Percentiles rank a stretch among this genome's conserved stretches.
phyloP scores from a whole-genome alignment of 2,888 invertebrate genomes.

The Mechanitis mazaeus region DNA sequence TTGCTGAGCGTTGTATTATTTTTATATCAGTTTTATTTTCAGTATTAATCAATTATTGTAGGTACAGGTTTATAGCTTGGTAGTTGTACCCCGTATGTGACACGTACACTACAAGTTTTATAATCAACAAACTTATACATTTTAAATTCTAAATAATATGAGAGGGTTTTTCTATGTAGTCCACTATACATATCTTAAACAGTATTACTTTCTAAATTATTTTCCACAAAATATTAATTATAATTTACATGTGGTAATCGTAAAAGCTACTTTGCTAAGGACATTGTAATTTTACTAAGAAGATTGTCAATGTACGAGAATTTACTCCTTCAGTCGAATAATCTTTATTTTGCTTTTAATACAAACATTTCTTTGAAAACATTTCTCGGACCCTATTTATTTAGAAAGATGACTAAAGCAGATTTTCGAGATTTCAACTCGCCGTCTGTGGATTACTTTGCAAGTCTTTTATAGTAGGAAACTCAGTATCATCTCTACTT shows the following conservation, averaged over 20 bases:
- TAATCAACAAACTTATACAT: no score
- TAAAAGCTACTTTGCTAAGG: background rate
- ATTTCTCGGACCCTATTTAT: constrained; percentile 67
- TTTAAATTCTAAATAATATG: no score
- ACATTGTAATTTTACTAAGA: background rate
- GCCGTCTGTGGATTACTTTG: constrained; percentile 74
- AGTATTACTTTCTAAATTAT: background rate
- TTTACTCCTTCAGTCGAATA: constrained; percentile 22
- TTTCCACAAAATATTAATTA: background rate
- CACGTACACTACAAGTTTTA: no score
- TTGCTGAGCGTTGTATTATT: no score
- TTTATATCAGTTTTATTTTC: no score
- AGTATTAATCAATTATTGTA: no score
- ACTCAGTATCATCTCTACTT: constrained; percentile 74
- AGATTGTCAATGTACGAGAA: background rate
- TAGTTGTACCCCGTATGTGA: no score
- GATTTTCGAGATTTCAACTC: constrained; percentile 69
- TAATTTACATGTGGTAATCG: background rate
- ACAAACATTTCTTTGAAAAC: constrained; percentile 60
- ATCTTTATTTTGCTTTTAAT: constrained; percentile 37
- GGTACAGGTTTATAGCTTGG: no score
- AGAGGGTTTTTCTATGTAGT: no score
- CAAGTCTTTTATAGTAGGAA: constrained; percentile 70
- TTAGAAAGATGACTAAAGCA: constrained; percentile 73
- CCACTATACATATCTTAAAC: no score